Evolutionary conservation across 35 echinoderm and acorn worm species (phyloP).

Genomic region (Acanthaster planci): DNA sequence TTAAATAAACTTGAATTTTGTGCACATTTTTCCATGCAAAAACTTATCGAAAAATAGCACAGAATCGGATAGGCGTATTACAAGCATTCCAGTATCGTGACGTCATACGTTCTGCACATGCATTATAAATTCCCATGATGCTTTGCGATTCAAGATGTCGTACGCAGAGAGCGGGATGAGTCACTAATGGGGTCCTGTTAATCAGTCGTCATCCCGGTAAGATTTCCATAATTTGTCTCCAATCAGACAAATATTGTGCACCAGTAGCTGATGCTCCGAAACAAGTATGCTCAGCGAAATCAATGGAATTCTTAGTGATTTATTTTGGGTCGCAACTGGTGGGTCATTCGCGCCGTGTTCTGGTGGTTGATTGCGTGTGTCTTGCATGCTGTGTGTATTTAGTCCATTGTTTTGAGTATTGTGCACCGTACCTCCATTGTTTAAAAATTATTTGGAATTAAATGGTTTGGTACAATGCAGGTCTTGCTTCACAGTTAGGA

Average conservation of each 20-base stretch:
- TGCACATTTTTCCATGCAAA: too few species aligned
- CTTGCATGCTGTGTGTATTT: conserved; percentile 9
- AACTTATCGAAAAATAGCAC: conserved; percentile 5
- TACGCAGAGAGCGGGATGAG: conserved; percentile 1
- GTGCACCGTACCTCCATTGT: neutral
- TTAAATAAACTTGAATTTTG: too few species aligned
- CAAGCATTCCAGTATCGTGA: conserved; percentile 23
- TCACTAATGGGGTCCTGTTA: conserved; percentile 26
- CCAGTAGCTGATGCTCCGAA: conserved; percentile 4
- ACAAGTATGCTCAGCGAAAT: conserved; percentile 28
- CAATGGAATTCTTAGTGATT: conserved; percentile 1
- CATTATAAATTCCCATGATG: conserved; percentile 2
- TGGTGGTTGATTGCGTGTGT: neutral
- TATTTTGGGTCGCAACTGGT: conserved; percentile 25
- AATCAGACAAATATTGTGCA: neutral
- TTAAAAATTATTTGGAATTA: conserved; percentile 7
- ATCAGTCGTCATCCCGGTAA: conserved; percentile 32
- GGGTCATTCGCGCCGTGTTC: conserved; percentile 13
- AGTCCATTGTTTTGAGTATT: neutral
- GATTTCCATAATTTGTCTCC: conserved; percentile 3
- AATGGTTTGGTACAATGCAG: too few species aligned
- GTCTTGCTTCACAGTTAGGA: too few species aligned
- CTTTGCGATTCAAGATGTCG: conserved; percentile 28
- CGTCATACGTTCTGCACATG: conserved; percentile 16
- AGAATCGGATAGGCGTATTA: neutral